Conservation (phyloP, 2,888 invertebrate genomes). For the Yponomeuta plumbellus region DNA sequence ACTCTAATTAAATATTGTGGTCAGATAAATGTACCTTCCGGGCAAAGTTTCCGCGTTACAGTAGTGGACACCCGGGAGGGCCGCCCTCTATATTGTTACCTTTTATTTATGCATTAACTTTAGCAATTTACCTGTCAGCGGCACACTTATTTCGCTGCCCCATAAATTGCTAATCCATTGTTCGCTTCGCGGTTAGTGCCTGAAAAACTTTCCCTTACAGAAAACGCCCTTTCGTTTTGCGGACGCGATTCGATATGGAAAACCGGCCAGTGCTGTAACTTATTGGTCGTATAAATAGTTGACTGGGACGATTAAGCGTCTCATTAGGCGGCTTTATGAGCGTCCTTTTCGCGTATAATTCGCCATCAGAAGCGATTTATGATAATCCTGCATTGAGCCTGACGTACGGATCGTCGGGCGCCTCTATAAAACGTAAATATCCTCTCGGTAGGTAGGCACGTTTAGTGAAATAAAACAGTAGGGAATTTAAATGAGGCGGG, state of each 20-base stretch:
- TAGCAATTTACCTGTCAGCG: constrained; percentile 61
- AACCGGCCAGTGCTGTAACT: constrained; percentile 17
- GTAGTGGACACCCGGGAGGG: constrained; percentile 7
- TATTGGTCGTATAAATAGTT: constrained; percentile 24
- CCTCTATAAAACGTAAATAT: constrained; percentile 38
- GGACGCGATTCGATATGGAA: constrained; percentile 23
- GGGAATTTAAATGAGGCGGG: constrained; percentile 16
- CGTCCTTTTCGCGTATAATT: constrained; percentile 31
- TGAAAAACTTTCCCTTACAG: constrained; percentile 26
- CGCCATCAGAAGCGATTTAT: constrained; percentile 27
- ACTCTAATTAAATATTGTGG: constrained; percentile 10
- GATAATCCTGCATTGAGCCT: constrained; percentile 26
- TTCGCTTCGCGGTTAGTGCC: constrained; percentile 20
- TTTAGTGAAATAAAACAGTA: constrained; percentile 16
- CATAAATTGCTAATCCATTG: constrained; percentile 25
- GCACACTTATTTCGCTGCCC: constrained; percentile 34
- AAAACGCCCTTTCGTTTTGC: constrained; percentile 23
- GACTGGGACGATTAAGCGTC: constrained; percentile 40
- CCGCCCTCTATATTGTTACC: constrained; percentile 48
- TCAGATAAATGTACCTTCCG: constrained; percentile 13
- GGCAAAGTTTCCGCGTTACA: constrained; percentile 3
- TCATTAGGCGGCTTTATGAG: constrained; percentile 40
- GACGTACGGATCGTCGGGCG: constrained; percentile 25
- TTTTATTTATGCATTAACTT: constrained; percentile 73
- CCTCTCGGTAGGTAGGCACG: constrained; percentile 21